phyloP scores from a whole-genome alignment of 2,797 vertebrate genomes.

The Geotria australis region DNA sequence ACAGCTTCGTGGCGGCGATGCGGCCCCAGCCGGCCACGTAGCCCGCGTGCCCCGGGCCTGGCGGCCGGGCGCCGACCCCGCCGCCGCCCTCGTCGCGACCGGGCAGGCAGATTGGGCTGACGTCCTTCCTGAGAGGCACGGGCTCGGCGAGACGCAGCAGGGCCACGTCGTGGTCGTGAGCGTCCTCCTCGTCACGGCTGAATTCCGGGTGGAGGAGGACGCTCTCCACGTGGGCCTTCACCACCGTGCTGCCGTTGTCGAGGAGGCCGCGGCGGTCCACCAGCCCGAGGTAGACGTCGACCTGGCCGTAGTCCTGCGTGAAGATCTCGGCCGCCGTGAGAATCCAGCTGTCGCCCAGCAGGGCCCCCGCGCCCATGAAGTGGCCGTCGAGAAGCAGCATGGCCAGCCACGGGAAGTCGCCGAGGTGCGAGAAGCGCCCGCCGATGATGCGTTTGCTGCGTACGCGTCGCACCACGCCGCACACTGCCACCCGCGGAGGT shows the following conservation, averaged over 20 bases:
- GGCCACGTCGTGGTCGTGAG: constrained; percentile 74
- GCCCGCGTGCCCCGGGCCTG: constrained; percentile 28
- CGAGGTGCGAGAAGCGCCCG: constrained; percentile 27
- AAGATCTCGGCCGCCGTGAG: constrained; percentile 65
- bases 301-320: constrained; percentile 31
- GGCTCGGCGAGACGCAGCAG: constrained; percentile 33
- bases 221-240: constrained; percentile 23
- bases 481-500: constrained; percentile 14
- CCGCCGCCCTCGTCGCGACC: constrained; percentile 12
- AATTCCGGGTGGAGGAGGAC: constrained; percentile 56
- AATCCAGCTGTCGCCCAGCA: constrained; percentile 52
- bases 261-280: constrained; percentile 12
- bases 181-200: constrained; percentile 19
- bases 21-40: constrained; percentile 75
- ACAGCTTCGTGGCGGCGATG: constrained; percentile 15
- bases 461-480: constrained; percentile 30
- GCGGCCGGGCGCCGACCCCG: constrained; percentile 4
- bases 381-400: constrained; percentile 56
- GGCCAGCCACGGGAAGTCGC: constrained; percentile 75
- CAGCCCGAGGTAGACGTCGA: constrained; percentile 44
- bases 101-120: constrained; percentile 50
- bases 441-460: constrained; percentile 63
- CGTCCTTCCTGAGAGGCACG: constrained; percentile 16
- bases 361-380: constrained; percentile 53
- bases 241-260: constrained; percentile 15